Percentiles rank a stretch among this genome's conserved stretches.
Conservation (phyloP, 1,140 invertebrate species). For the Bactericera cockerelli region DNA sequence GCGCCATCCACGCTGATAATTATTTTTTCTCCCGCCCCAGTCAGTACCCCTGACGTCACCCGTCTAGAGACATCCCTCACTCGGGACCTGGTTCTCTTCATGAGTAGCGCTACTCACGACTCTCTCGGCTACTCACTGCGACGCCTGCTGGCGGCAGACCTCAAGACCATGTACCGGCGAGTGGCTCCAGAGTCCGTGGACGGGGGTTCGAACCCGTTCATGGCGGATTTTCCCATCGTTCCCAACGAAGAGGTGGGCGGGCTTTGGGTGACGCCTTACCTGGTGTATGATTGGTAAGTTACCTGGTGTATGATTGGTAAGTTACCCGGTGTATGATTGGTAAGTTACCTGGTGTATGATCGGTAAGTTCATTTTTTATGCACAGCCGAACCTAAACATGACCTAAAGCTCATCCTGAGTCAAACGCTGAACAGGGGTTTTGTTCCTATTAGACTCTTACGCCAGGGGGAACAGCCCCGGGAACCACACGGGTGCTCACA, state of each 20-base stretch:
- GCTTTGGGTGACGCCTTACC: constrained; percentile 57
- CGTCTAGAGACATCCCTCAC: constrained; percentile 18
- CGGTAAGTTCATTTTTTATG: too few species aligned
- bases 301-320: constrained; percentile 75
- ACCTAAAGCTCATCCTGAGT: too few species aligned
- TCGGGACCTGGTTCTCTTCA: constrained; percentile 55
- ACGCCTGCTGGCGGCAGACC: constrained; percentile 68
- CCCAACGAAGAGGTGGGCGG: constrained; percentile 65
- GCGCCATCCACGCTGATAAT: too few species aligned
- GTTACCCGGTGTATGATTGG: constrained; percentile 70
- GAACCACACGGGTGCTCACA: too few species aligned
- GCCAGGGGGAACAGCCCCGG: too few species aligned
- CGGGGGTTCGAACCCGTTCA: constrained; percentile 51
- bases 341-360: constrained; percentile 62
- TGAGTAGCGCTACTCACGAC: constrained; percentile 45
- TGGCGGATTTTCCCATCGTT: constrained; percentile 38
- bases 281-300: constrained; percentile 71
- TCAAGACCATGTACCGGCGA: constrained; percentile 56
- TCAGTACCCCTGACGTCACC: background rate
- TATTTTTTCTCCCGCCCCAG: too few species aligned
- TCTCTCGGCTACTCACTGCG: constrained; percentile 71
- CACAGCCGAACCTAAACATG: too few species aligned
- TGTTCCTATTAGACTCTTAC: too few species aligned
- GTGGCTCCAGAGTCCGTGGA: constrained; percentile 25
- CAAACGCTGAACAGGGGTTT: too few species aligned